Conservation (phyloP, 2,797 vertebrate species). For the Aeoliscus strigatus region DNA sequence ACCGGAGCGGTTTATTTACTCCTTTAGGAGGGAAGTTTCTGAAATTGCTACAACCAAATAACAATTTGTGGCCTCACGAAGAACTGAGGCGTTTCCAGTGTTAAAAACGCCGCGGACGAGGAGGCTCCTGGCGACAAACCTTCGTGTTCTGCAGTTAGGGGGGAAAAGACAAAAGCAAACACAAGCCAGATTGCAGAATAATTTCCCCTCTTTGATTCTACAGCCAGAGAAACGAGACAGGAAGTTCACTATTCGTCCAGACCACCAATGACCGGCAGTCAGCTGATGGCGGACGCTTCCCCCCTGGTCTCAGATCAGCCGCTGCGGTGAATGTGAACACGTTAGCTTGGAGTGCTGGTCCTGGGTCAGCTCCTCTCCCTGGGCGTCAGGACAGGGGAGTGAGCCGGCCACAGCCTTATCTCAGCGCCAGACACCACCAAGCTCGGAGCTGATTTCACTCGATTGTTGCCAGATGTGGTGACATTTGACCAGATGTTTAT, state of each 20-base stretch:
- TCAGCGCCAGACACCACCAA: constrained; percentile 75
- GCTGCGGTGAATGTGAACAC: constrained; percentile 11
- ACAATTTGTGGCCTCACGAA: constrained; percentile 58
- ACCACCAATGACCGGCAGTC: constrained; percentile 72
- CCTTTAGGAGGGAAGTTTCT: constrained; percentile 48
- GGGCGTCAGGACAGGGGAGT: constrained; percentile 68
- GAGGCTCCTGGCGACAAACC: constrained; percentile 36
- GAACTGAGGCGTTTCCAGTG: constrained; percentile 41
- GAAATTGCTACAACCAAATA: constrained; percentile 62
- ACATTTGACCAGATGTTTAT: constrained; percentile 74
- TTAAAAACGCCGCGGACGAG: constrained; percentile 24
- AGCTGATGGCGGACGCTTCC: constrained; percentile 9
- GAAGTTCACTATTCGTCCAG: constrained; percentile 77
- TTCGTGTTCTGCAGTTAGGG: constrained; percentile 58
- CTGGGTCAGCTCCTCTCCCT: constrained; percentile 35
- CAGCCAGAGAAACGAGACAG: constrained; percentile 74
- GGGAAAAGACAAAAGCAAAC: constrained; percentile 60
- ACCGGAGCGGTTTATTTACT: constrained; percentile 59
- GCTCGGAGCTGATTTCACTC: constrained; percentile 80
- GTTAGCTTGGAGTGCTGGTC: constrained; percentile 35
- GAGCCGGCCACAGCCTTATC: constrained; percentile 72
- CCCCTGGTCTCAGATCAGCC: constrained; percentile 52
- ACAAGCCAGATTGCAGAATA: constrained; percentile 73
- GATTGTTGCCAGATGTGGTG: constrained; percentile 82
- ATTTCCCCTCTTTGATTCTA: constrained; percentile 80